These are phyloP conservation scores for Agriopis leucophaearia DNA, from an alignment of 2,888 invertebrate genomes.

Conservation along the genomic window DNA sequence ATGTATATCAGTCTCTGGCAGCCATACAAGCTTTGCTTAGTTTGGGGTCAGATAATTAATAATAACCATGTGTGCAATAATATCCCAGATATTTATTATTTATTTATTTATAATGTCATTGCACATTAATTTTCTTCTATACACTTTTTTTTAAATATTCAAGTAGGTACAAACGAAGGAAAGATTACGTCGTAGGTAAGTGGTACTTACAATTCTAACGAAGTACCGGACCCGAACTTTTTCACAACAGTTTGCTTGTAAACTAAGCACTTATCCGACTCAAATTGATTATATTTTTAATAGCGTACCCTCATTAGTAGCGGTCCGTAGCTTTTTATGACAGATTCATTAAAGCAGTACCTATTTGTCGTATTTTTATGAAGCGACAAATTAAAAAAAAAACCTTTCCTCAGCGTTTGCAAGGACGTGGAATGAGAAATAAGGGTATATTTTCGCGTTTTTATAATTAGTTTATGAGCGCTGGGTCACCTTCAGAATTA, in stretches of 20 bases:
- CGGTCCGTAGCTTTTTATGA: slow-evolving; percentile 69
- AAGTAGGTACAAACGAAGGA: neutral
- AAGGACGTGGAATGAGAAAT: slow-evolving; percentile 39
- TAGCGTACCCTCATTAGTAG: slow-evolving; percentile 68
- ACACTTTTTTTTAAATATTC: neutral
- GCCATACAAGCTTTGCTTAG: no score
- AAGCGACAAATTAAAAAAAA: slow-evolving; percentile 67
- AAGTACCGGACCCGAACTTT: slow-evolving; percentile 13
- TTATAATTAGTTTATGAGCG: slow-evolving; percentile 67
- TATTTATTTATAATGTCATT: no score
- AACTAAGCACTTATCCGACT: slow-evolving; percentile 41
- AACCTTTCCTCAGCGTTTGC: slow-evolving; percentile 21
- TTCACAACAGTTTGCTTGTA: slow-evolving; percentile 33
- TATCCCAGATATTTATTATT: no score
- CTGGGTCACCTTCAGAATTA: slow-evolving; percentile 69
- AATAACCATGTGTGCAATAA: no score
- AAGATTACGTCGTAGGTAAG: no score
- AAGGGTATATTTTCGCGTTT: slow-evolving; percentile 60
- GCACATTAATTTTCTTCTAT: no score
- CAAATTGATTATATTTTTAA: slow-evolving; percentile 64
- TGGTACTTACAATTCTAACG: neutral
- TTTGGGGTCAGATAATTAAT: no score
- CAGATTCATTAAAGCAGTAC: slow-evolving; percentile 64
- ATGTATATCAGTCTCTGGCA: no score
- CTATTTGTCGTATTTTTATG: slow-evolving; percentile 61